A percentile compares a stretch with the other conserved stretches of the same genome.
These are phyloP conservation scores for Leptoteleia sp. DNA, from an alignment of 1,140 invertebrate species.

Conservation along the genomic window DNA sequence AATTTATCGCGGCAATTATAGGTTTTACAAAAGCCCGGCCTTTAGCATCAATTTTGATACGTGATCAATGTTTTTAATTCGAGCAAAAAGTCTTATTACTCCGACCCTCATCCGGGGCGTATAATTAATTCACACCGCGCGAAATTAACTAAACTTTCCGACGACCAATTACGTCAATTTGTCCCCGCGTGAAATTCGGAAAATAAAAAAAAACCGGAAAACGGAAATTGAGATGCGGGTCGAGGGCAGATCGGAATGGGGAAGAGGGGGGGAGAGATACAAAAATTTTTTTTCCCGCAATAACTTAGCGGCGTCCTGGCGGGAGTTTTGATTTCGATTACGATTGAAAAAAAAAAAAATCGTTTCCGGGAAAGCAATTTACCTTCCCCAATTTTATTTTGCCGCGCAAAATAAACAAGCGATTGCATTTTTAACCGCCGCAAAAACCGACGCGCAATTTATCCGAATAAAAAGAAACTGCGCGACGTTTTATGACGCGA, in stretches of 20 bases:
- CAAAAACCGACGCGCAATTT: conserved; percentile 24
- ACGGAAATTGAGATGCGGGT: too few species aligned
- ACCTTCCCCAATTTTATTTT: conserved; percentile 16
- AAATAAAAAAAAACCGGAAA: too few species aligned
- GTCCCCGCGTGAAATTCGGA: too few species aligned
- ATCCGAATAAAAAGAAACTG: conserved; percentile 40
- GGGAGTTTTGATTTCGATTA: neutral
- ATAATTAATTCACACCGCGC: conserved; percentile 20
- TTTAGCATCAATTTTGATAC: conserved; percentile 22
- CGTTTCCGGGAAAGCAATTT: neutral
- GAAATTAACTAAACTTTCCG: too few species aligned
- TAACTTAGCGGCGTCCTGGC: neutral
- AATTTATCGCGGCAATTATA: conserved; percentile 30
- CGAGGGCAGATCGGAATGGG: too few species aligned
- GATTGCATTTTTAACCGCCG: conserved; percentile 22
- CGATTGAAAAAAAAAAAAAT: conserved; percentile 18
- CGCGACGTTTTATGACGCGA: conserved; percentile 46
- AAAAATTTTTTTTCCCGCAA: neutral
- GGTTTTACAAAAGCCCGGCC: neutral
- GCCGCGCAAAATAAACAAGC: conserved; percentile 15
- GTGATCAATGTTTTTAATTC: conserved; percentile 22
- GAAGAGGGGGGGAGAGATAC: too few species aligned
- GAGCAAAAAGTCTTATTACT: too few species aligned
- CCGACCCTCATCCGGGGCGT: conserved; percentile 12
- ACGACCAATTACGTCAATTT: too few species aligned